These are phyloP conservation scores for Ruditapes philippinarum DNA, from an alignment of 1,140 invertebrate genomes.

Conservation along the genomic window DNA sequence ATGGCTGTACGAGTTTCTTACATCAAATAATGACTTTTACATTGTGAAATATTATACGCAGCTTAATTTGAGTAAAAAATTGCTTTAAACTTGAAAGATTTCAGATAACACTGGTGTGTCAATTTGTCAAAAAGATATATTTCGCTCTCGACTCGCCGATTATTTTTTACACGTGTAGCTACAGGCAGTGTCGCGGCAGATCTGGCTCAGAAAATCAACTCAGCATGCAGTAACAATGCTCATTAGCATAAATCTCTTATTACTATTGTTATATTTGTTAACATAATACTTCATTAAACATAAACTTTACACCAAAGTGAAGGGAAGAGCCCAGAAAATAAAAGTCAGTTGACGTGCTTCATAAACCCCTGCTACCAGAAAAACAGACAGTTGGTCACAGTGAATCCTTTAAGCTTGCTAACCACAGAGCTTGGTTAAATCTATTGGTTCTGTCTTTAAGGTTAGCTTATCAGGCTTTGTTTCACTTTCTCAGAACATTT, in stretches of 20 bases:
- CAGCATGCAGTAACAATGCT: constrained; percentile 17
- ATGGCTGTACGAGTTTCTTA: constrained; percentile 30
- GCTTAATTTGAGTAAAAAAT: constrained; percentile 56
- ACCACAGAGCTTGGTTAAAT: too few species aligned
- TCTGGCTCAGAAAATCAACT: constrained; percentile 44
- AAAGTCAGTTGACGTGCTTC: too few species aligned
- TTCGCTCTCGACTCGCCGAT: background rate
- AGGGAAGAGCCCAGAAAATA: too few species aligned
- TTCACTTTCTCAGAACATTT: too few species aligned
- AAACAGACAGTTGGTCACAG: too few species aligned
- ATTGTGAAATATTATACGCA: constrained; percentile 38
- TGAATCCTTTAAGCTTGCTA: too few species aligned
- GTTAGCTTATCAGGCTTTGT: too few species aligned
- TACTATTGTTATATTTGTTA: too few species aligned
- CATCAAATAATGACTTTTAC: constrained; percentile 50
- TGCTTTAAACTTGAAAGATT: constrained; percentile 60
- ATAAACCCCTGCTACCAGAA: too few species aligned
- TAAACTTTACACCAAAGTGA: background rate
- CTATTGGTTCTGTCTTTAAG: too few species aligned
- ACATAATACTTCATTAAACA: background rate
- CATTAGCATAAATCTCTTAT: background rate
- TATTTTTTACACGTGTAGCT: constrained; percentile 37
- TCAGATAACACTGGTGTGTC: constrained; percentile 55
- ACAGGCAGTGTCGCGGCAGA: background rate
- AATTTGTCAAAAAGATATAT: constrained; percentile 64